These are phyloP conservation scores for Prorops nasuta DNA, from an alignment of 1,140 invertebrate species.

Conservation along the genomic window DNA sequence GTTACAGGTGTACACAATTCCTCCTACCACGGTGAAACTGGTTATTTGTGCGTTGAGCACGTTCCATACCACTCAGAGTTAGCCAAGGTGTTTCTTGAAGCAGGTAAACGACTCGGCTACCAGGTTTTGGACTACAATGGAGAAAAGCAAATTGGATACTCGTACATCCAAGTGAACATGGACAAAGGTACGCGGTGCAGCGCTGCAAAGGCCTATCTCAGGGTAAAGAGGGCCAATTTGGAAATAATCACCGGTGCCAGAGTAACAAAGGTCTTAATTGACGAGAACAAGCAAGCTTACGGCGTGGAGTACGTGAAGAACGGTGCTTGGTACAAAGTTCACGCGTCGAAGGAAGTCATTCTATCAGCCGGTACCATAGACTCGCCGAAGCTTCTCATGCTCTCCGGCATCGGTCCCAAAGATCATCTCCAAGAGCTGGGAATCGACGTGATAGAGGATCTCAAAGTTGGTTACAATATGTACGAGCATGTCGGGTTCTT, in stretches of 20 bases:
- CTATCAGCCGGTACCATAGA: slow-evolving; percentile 69
- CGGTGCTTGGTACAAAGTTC: slow-evolving; percentile 47
- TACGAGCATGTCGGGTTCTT: slow-evolving; percentile 74
- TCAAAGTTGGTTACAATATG: slow-evolving; percentile 69
- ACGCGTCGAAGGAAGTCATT: slow-evolving; percentile 66
- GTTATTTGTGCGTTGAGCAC: slow-evolving; percentile 50
- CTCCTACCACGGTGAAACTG: slow-evolving; percentile 53
- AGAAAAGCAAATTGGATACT: slow-evolving; percentile 57
- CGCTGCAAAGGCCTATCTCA: slow-evolving; percentile 63
- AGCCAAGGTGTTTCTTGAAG: slow-evolving; percentile 58
- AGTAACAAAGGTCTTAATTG: slow-evolving; percentile 64
- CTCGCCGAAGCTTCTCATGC: slow-evolving; percentile 69
- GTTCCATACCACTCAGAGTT: slow-evolving; percentile 50
- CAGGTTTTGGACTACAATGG: slow-evolving; percentile 59
- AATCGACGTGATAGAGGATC: slow-evolving; percentile 65
- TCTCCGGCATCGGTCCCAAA: slow-evolving; percentile 73
- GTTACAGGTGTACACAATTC: slow-evolving; percentile 43
- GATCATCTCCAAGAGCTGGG: slow-evolving; percentile 67
- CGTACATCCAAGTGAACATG: slow-evolving; percentile 68
- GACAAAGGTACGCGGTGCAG: slow-evolving; percentile 64
- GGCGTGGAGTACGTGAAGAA: slow-evolving; percentile 63
- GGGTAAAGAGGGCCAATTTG: slow-evolving; percentile 65
- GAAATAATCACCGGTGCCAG: slow-evolving; percentile 65
- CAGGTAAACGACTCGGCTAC: slow-evolving; percentile 59
- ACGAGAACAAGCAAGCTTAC: slow-evolving; percentile 53